phyloP scores from a whole-genome alignment of 2,797 vertebrate genomes.

The Cuniculus paca region DNA sequence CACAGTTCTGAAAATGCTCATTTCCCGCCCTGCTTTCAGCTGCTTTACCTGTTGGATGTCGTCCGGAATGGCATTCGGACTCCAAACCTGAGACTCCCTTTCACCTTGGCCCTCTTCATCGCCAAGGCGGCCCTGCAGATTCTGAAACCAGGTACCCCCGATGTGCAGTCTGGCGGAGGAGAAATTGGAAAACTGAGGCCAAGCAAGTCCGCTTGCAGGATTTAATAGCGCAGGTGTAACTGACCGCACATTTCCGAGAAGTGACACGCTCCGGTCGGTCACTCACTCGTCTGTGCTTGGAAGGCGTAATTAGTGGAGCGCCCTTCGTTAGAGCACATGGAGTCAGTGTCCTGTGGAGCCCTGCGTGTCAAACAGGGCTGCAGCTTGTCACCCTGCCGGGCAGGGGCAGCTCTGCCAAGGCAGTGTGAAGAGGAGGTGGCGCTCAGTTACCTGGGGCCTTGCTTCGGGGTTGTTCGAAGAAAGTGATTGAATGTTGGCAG shows the following conservation, averaged over 20 bases:
- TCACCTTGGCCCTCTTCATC: constrained; percentile 92
- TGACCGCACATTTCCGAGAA: accelerated
- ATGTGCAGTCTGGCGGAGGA: accelerated
- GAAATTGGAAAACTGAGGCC: neutral
- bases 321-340: neutral
- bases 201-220: neutral
- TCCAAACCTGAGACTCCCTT: constrained; percentile 93
- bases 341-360: accelerated
- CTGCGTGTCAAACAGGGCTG: neutral
- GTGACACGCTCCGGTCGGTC: accelerated
- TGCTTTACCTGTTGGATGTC: constrained; percentile 95
- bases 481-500: neutral
- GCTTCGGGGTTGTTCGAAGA: neutral
- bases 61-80: constrained; percentile 94
- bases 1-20: neutral
- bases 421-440: neutral
- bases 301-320: neutral
- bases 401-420: neutral
- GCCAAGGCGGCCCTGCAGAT: constrained; percentile 93
- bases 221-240: neutral
- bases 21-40: constrained; percentile 83
- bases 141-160: constrained; percentile 93
- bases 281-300: neutral
- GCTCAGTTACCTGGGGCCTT: neutral
- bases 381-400: too few species aligned